Evolutionary conservation across 2,888 invertebrate species (phyloP).

Genomic region (Andrena haemorrhoa): DNA sequence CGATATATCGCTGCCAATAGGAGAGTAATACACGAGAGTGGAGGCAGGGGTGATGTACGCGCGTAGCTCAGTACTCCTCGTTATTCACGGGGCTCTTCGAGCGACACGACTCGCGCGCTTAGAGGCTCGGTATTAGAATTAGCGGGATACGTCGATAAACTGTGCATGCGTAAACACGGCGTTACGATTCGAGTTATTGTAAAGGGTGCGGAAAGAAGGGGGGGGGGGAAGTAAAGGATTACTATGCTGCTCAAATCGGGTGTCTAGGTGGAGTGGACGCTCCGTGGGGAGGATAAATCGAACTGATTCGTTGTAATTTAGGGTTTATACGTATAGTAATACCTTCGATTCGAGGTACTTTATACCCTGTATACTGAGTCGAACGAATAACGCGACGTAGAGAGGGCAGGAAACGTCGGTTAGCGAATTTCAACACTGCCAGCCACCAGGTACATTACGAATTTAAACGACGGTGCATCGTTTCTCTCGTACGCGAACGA

Average conservation of each 20-base stretch:
- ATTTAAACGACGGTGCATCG: slow-evolving; percentile 78
- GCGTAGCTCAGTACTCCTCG: slow-evolving; percentile 32
- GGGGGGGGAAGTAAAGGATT: slow-evolving; percentile 3
- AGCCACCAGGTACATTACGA: slow-evolving; percentile 73
- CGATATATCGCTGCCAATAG: slow-evolving; percentile 65
- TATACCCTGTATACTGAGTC: slow-evolving; percentile 23
- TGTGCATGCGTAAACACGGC: slow-evolving; percentile 24
- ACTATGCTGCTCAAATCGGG: slow-evolving; percentile 50
- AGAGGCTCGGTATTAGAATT: slow-evolving; percentile 73
- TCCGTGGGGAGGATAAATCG: slow-evolving; percentile 9
- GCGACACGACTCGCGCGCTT: slow-evolving; percentile 44
- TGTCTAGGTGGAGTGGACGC: slow-evolving; percentile 4
- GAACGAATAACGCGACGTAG: not conserved
- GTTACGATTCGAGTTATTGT: slow-evolving; percentile 10
- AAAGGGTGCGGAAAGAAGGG: not conserved
- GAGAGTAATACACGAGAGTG: slow-evolving; percentile 52
- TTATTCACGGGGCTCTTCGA: slow-evolving; percentile 31
- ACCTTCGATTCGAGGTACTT: slow-evolving; percentile 22
- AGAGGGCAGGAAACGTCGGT: slow-evolving; percentile 9
- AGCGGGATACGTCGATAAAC: slow-evolving; percentile 47
- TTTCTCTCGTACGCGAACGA: slow-evolving; percentile 36
- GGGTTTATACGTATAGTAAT: slow-evolving; percentile 37
- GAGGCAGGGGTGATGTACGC: slow-evolving; percentile 29
- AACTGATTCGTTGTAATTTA: slow-evolving; percentile 36
- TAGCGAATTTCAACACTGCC: slow-evolving; percentile 35